Evolutionary conservation across 2,113 vertebrate genomes (phyloP), one percentile per base, ranked within the genome.

Genomic region (Hiodon tergisus): DNA sequence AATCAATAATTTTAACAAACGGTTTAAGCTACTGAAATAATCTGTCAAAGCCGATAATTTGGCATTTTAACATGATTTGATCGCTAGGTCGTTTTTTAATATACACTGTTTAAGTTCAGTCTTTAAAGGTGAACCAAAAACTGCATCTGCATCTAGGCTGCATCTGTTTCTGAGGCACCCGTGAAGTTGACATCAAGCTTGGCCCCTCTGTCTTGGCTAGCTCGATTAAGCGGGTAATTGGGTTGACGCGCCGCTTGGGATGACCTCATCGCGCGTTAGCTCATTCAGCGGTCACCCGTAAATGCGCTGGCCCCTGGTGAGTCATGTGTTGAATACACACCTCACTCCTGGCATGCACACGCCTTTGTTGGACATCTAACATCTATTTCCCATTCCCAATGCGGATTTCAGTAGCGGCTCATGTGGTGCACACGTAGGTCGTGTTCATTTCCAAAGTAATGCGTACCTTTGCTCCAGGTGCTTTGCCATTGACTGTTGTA

Each of bases 261-360:
- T 88, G 88, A 89, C 85, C 82, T 73, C 76, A 73, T 74, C 31
- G 31, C 31, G 81, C 84, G 88, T 90, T 85, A 90, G 86, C 86
- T 90, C 89, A 90, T 85, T 66, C 60, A 62, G 8, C 0, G 75
- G 78, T 77, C 80, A 66, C 6, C 31, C 31, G 11, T 71, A 68
- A 69, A 55, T 16, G 48, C 14, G 55, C 68, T 63, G 68, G 69
- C 69, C 31, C 46, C 71, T 61, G 74, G 69, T 86, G 82, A 86
- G 70, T 83, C 84, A 80, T 4, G 46, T 71, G 17, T 17, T 13
- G 5, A 48, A 48, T n/a, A 47, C 6, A 31, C 31, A 31, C 31
- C 31, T 31, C 31, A 31, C 31, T 31, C 31, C 31, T 31, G 31
- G 31, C 31, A 31, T 31, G 31, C 31, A 31, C 31, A 31, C 31